Percentiles rank a stretch among this genome's conserved stretches.
phyloP scores from a whole-genome alignment of 1,140 invertebrate genomes.

The Pseudomyrmex flavicornis region DNA sequence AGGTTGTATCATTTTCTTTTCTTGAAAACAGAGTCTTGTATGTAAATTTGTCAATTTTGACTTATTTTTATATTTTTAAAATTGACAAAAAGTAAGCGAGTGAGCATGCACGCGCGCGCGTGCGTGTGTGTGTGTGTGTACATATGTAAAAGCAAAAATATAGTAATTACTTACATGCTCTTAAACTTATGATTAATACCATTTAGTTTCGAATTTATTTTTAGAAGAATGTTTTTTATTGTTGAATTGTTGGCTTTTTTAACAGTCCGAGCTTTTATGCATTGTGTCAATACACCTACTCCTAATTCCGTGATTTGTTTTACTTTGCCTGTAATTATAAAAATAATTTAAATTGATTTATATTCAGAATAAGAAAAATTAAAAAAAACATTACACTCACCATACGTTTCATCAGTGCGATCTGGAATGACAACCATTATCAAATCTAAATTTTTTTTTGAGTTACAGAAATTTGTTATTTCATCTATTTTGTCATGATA shows the following conservation, averaged over 20 bases:
- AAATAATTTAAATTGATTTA: background rate
- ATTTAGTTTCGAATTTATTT: slow-evolving; percentile 94
- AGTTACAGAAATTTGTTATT: slow-evolving; percentile 58
- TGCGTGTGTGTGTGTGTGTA: no score
- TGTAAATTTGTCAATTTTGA: no score
- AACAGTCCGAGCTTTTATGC: slow-evolving; percentile 89
- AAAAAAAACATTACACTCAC: slow-evolving; percentile 74
- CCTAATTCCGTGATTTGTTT: slow-evolving; percentile 92
- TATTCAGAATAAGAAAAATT: background rate
- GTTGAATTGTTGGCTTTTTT: slow-evolving; percentile 83
- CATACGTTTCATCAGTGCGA: slow-evolving; percentile 79
- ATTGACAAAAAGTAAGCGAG: no score
- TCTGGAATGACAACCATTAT: slow-evolving; percentile 86
- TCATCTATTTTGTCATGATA: slow-evolving; percentile 44
- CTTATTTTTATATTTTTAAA: no score
- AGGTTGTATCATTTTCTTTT: no score
- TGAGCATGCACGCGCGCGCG: no score
- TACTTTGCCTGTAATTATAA: slow-evolving; percentile 81
- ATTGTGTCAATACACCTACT: slow-evolving; percentile 93
- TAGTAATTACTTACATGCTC: slow-evolving; percentile 56
- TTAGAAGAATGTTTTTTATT: slow-evolving; percentile 91
- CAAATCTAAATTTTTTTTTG: slow-evolving; percentile 77
- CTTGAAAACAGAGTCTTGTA: no score
- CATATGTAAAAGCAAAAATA: background rate
- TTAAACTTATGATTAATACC: slow-evolving; percentile 91